These are phyloP conservation scores for Rhinichthys osculus DNA, from an alignment of 2,797 vertebrate species.

Conservation along the genomic window DNA sequence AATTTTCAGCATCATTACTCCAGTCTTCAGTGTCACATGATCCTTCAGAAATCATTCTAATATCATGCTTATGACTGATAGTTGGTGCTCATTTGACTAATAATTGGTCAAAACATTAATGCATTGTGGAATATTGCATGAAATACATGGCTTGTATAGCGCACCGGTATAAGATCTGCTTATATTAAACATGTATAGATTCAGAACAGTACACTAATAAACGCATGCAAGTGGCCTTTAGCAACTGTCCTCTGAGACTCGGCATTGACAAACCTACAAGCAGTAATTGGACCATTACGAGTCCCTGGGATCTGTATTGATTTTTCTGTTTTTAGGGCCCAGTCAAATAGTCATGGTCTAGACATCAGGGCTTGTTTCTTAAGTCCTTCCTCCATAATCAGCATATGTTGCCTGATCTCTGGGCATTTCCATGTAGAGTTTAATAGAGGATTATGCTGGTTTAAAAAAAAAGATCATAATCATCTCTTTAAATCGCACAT, in stretches of 20 bases:
- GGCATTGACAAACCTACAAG: constrained; percentile 78
- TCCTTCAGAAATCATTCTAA: too few species aligned
- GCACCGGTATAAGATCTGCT: not conserved
- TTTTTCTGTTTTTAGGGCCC: constrained; percentile 73
- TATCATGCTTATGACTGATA: too few species aligned
- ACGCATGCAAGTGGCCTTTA: constrained; percentile 68
- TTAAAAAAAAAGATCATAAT: constrained; percentile 37
- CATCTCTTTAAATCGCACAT: not conserved
- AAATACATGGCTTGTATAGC: not conserved
- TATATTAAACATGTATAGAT: constrained; percentile 59
- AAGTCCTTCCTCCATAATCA: constrained; percentile 62
- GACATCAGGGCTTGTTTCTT: constrained; percentile 70
- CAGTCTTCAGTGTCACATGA: too few species aligned
- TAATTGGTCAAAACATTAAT: not conserved
- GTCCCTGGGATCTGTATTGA: constrained; percentile 74
- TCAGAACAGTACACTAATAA: constrained; percentile 57
- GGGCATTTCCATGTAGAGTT: constrained; percentile 27
- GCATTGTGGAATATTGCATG: not conserved
- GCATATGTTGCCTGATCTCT: constrained; percentile 50
- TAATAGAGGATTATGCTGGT: constrained; percentile 42
- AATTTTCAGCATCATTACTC: not conserved
- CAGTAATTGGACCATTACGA: constrained; percentile 81
- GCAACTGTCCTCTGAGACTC: constrained; percentile 71
- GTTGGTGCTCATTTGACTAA: not conserved
- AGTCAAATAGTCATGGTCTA: constrained; percentile 74